Conservation (phyloP, 2,797 vertebrate genomes). For the Cynopterus sphinx region DNA sequence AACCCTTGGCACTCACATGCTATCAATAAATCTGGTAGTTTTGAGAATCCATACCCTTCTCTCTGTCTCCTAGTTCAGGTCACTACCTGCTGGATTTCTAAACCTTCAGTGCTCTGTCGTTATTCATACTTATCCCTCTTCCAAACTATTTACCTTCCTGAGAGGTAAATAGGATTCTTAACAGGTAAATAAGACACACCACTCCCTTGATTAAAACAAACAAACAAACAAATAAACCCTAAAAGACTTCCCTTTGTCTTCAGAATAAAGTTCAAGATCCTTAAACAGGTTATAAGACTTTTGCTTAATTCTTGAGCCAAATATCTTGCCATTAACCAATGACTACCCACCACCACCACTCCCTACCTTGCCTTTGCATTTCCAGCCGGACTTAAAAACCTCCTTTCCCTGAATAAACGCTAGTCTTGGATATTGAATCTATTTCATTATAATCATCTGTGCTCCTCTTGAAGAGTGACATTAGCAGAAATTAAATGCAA, state of each 20-base stretch:
- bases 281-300: background rate
- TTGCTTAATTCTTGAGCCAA: background rate
- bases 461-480: background rate
- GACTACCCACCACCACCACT: background rate
- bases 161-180: background rate
- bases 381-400: background rate
- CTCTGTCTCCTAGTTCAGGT: background rate
- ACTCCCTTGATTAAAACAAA: background rate
- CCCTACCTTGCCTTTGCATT: background rate
- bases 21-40: background rate
- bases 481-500: background rate
- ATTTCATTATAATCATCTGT: background rate
- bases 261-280: slow-evolving; percentile 3
- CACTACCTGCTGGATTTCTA: background rate
- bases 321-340: background rate
- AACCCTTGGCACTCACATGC: background rate
- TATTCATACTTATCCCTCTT: background rate
- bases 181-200: background rate
- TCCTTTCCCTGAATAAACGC: background rate
- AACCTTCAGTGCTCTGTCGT: background rate
- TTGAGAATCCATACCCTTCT: background rate
- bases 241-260: background rate
- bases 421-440: background rate
- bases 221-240: background rate
- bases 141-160: background rate